Evolutionary conservation across 2,888 invertebrate genomes (phyloP).

Genomic region (Blomia tropicalis): DNA sequence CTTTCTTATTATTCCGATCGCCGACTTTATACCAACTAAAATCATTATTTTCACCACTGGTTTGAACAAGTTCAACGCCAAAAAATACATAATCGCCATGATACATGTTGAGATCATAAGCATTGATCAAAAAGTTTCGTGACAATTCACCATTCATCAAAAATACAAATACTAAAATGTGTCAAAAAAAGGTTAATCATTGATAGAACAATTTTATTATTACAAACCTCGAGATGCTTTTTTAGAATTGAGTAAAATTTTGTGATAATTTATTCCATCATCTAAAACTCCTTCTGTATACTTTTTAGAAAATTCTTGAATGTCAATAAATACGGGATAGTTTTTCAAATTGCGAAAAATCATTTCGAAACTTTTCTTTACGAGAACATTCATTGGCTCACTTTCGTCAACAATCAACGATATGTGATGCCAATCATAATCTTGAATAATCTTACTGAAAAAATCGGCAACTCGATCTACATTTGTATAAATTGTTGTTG

Average conservation of each 20-base stretch:
- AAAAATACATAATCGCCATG: slow-evolving; percentile 29
- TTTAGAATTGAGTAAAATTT: background rate
- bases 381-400: slow-evolving; percentile 16
- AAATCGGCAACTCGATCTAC: slow-evolving; percentile 16
- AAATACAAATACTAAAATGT: slow-evolving; percentile 26
- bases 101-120: slow-evolving; percentile 27
- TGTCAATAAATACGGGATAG: background rate
- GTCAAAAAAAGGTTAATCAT: background rate
- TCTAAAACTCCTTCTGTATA: background rate
- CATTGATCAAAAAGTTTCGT: slow-evolving; percentile 26
- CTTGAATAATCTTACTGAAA: slow-evolving; percentile 11
- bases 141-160: slow-evolving; percentile 25
- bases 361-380: background rate
- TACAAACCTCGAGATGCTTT: slow-evolving; percentile 7
- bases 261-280: slow-evolving; percentile 6
- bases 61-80: slow-evolving; percentile 25
- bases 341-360: background rate
- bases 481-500: background rate
- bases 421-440: slow-evolving; percentile 29
- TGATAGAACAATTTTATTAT: background rate
- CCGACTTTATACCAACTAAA: slow-evolving; percentile 27
- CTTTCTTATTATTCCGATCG: slow-evolving; percentile 26
- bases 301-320: background rate
- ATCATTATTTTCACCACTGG: slow-evolving; percentile 17
- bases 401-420: slow-evolving; percentile 29